Conservation (phyloP, 2,888 invertebrate species). For the Zelleria hepariella region DNA sequence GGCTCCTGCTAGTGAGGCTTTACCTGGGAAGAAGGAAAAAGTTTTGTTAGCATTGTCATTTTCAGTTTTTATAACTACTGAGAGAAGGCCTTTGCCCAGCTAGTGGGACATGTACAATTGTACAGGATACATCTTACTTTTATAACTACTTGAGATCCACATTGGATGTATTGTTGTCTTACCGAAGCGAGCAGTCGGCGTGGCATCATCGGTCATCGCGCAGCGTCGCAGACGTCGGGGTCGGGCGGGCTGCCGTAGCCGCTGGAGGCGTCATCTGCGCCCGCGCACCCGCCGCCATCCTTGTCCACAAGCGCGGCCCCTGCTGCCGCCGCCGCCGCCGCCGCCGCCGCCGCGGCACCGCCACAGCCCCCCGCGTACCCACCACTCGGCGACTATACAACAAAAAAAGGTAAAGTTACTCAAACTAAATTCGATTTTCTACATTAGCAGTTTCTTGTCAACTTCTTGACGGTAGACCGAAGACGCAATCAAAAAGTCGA, state of each 20-base stretch:
- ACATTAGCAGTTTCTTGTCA: conserved; percentile 37
- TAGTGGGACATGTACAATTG: too few relatives aligned
- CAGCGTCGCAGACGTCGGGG: conserved; percentile 74
- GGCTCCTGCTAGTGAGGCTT: conserved; percentile 60
- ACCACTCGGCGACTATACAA: conserved; percentile 52
- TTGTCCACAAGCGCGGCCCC: conserved; percentile 46
- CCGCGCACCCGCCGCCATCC: conserved; percentile 56
- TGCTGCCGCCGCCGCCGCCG: conserved; percentile 32
- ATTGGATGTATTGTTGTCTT: conserved; percentile 11
- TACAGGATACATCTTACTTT: too few relatives aligned
- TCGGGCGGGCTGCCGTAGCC: conserved; percentile 84
- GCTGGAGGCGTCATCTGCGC: conserved; percentile 80
- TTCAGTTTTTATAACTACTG: background rate
- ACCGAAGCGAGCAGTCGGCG: conserved; percentile 67
- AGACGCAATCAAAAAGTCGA: conserved; percentile 70
- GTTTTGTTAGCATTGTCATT: background rate
- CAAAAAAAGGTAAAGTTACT: background rate
- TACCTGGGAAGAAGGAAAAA: conserved; percentile 33
- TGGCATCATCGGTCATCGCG: conserved; percentile 62
- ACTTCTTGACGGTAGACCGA: conserved; percentile 44
- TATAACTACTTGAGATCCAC: background rate
- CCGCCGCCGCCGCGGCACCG: conserved; percentile 35
- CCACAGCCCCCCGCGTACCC: conserved; percentile 38
- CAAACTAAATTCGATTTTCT: conserved; percentile 32
- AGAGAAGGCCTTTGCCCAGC: too few relatives aligned